Evolutionary conservation across 2,888 invertebrate genomes (phyloP), one percentile per base, ranked within the genome.

Genomic region (Orgyia antiqua): DNA sequence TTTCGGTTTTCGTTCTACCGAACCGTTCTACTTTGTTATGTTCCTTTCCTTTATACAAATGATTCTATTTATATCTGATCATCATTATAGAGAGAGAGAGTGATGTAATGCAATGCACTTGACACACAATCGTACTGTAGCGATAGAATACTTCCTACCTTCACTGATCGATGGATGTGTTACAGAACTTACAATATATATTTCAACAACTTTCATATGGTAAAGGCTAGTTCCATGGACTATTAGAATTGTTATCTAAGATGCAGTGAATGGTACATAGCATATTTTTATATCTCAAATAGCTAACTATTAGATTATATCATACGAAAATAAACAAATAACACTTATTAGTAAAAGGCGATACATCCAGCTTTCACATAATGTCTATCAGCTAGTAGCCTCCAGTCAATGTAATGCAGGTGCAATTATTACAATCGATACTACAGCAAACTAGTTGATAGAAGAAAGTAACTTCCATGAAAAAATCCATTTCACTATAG

Each of bases 91-190:
- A 59, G 63, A 63, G n/a, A n/a, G 61, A 56, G 61, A 54, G 45
- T 72, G 73, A 75, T 61, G 71, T 76, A 70, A 72, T 36, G 36
- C 36, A 37, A 42, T 70, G 72, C 73, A 78, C 82, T 82, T 82
- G 82, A 77, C 82, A 78, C 38, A 78, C 51, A 52, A 62, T 74
- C 71, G 65, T 13, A n/a, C 20, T 7, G 13, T 39, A 33, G 33
- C 51, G 47, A 42, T 59, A 58, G 63, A 70, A 67, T 71, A 71
- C 70, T 75, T 74, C 69, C 71, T 69, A 65, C 50, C 46, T 42
- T 38, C 31, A 38, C 36, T 15, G 15, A 20, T 8, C 8, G n/a
- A n/a, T n/a, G n/a, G n/a, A 20, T 9, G 3, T 20, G 20, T 20
- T 8, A 4, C 9, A 20, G 20, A 20, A 20, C 8, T 8, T 20